Conservation (phyloP, 1,140 invertebrate species). For the Cydia splendana region DNA sequence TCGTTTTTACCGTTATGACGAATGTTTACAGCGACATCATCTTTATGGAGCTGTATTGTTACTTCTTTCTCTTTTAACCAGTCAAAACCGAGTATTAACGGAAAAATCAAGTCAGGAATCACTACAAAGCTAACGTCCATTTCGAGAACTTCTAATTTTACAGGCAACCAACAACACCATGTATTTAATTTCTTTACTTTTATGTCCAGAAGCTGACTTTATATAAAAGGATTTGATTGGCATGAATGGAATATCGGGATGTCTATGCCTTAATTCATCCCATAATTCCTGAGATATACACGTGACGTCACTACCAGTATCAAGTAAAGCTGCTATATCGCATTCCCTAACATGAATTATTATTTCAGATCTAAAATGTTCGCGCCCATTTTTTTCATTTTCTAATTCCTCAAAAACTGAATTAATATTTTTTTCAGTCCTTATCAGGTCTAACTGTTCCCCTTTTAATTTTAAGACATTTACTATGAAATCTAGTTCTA, state of each 20-base stretch:
- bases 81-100: constrained; percentile 47
- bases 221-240: constrained; percentile 43
- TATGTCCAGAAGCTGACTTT: constrained; percentile 39
- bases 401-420: neutral
- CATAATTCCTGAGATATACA: constrained; percentile 45
- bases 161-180: constrained; percentile 37
- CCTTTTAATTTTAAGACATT: neutral
- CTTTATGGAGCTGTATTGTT: neutral
- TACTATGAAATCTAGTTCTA: neutral
- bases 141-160: constrained; percentile 7
- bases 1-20: neutral
- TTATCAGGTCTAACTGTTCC: neutral
- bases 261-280: constrained; percentile 33
- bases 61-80: constrained; percentile 45
- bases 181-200: too few species aligned
- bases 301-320: constrained; percentile 48
- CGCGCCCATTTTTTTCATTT: neutral
- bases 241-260: constrained; percentile 35
- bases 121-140: constrained; percentile 37
- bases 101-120: constrained; percentile 37
- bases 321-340: constrained; percentile 36
- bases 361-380: constrained; percentile 37
- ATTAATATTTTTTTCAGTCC: neutral
- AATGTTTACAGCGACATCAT: neutral
- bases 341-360: constrained; percentile 15